Conservation (phyloP, 1,140 invertebrate species). For the Mya arenaria region DNA sequence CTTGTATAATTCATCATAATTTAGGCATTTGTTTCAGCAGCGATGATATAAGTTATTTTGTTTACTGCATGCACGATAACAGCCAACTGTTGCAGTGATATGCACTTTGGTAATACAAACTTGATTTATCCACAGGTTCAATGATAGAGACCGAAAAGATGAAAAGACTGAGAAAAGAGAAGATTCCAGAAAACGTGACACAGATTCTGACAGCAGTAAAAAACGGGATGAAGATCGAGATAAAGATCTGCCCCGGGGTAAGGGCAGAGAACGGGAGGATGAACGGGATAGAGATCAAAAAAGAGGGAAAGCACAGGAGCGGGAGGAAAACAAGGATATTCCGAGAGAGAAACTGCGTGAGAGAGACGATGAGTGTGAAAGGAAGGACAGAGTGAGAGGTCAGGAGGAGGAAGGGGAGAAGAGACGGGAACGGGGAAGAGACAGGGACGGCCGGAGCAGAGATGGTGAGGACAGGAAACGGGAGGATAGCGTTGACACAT, state of each 20-base stretch:
- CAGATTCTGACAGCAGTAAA: constrained; percentile 22
- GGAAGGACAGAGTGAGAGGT: constrained; percentile 33
- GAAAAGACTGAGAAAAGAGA: constrained; percentile 38
- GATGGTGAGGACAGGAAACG: not conserved
- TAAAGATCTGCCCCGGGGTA: constrained; percentile 3
- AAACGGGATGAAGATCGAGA: not conserved
- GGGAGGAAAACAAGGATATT: constrained; percentile 23
- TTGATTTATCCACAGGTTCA: too few species aligned
- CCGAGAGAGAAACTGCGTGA: constrained; percentile 7
- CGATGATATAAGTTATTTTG: too few species aligned
- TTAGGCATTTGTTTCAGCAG: too few species aligned
- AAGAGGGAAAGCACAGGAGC: constrained; percentile 41
- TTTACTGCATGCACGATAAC: too few species aligned
- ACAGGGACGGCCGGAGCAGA: constrained; percentile 2
- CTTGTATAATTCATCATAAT: too few species aligned
- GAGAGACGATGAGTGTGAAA: constrained; percentile 34
- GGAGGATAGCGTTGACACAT: not conserved
- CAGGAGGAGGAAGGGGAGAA: constrained; percentile 20
- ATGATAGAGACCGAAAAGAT: constrained; percentile 43
- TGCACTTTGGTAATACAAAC: too few species aligned
- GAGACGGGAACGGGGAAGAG: constrained; percentile 35
- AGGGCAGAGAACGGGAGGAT: constrained; percentile 12
- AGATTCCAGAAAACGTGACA: constrained; percentile 20
- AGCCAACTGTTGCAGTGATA: too few species aligned
- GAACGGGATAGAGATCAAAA: constrained; percentile 32